These are phyloP conservation scores for Charadrius vociferus DNA, from an alignment of 2,113 vertebrate species.

Conservation along the genomic window DNA sequence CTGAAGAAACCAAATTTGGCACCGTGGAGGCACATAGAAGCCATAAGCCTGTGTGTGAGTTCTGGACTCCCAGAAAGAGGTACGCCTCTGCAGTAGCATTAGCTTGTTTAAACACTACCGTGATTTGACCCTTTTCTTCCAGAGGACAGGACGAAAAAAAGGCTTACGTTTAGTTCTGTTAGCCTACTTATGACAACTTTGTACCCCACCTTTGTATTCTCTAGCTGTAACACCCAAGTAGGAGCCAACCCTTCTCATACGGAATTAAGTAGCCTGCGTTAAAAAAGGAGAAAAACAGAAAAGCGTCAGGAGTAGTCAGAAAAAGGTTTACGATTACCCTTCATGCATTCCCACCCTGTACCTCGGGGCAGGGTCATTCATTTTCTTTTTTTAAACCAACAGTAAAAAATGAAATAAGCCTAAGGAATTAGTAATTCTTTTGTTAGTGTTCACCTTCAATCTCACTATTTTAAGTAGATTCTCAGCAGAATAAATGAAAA, in stretches of 20 bases:
- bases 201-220: not conserved
- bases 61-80: not conserved
- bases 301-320: not conserved
- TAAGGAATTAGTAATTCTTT: not conserved
- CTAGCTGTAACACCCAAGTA: not conserved
- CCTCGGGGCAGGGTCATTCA: not conserved
- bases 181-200: not conserved
- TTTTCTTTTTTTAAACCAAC: not conserved
- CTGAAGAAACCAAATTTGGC: not conserved
- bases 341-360: not conserved
- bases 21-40: not conserved
- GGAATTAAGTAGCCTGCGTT: not conserved
- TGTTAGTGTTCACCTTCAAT: not conserved
- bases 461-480: not conserved
- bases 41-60: not conserved
- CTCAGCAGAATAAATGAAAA: not conserved
- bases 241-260: not conserved
- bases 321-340: not conserved
- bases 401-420: not conserved
- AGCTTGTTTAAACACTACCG: not conserved
- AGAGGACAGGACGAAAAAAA: not conserved
- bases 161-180: not conserved
- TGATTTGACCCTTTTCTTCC: not conserved
- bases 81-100: not conserved
- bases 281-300: not conserved